Evolutionary conservation across 2,888 invertebrate genomes (phyloP), one percentile per base, ranked within the genome.

Genomic region (Sinhomidia bicolor): DNA sequence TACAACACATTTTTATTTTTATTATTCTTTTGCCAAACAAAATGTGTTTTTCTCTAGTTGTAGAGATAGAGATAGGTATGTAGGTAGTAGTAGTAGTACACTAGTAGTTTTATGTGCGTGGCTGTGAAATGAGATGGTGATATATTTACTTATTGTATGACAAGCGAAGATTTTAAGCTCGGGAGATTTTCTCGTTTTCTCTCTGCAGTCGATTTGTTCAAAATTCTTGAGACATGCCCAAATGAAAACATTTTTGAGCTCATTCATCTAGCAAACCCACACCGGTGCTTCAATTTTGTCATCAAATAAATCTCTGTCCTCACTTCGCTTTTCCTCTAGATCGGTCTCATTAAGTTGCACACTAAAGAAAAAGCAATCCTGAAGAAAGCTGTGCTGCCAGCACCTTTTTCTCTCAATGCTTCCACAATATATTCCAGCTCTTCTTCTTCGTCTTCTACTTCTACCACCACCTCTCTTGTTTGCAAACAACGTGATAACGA

Each of bases 241-340:
- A 88, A 88, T 84, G 88, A 78, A 88, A 88, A 79, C 88, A 88
- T 88, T 88, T 88, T 84, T 79, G 68, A 68, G 84, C 80, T 84
- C 84, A 79, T 84, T 88, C 84, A 88, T 88, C 88, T 79, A 83
- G 20, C 74, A 86, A 81, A 74, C 81, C 36, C 51, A 79, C 83
- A 84, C 79, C 57, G 80, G 71, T 88, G 88, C 82, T 88, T 82
- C 62, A 88, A 82, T 88, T 88, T 88, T 83, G 88, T 88, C 88
- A 83, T 88, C 82, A 57, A 83, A 88, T 88, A 88, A 88, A 88
- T 88, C 88, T 88, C 88, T 88, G 88, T 88, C 88, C 83, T 88
- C 88, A 83, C 88, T 51, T 88, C 88, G 65, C 78, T 88, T 88
- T 65, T 41, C n/a, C n/a, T n/a, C 51, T 78, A 78, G 88, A 88